Evolutionary conservation across 2,113 vertebrate genomes (phyloP).

Genomic region (Sinosuthora webbiana): DNA sequence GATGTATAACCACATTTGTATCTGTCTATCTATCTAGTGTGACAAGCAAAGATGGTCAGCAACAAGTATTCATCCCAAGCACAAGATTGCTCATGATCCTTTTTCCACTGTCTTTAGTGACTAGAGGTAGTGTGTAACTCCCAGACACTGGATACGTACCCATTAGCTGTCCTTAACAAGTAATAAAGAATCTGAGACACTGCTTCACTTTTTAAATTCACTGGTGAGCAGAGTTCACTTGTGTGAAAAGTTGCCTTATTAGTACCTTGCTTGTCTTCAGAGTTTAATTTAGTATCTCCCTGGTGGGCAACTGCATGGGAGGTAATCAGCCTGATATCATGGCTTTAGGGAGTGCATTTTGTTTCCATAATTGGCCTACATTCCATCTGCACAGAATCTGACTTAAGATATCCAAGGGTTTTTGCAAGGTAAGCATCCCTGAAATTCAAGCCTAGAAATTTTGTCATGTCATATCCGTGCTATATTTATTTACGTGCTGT

Average conservation of each 20-base stretch:
- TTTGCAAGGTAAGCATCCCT: slow-evolving; percentile 26
- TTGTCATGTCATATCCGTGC: not conserved
- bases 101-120: not conserved
- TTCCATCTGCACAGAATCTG: not conserved
- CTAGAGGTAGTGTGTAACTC: not conserved
- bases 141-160: accelerated
- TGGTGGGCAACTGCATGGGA: not conserved
- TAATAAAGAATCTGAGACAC: not conserved
- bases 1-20: not conserved
- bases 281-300: not conserved
- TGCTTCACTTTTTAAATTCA: not conserved
- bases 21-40: not conserved
- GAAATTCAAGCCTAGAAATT: not conserved
- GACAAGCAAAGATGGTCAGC: not conserved
- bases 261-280: not conserved
- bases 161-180: not conserved
- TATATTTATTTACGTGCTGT: not conserved
- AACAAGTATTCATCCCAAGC: not conserved
- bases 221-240: not conserved
- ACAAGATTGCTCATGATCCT: not conserved
- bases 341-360: slow-evolving; percentile 16
- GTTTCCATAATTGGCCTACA: not conserved
- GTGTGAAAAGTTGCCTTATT: not conserved
- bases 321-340: not conserved
- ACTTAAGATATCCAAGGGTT: not conserved